These are phyloP conservation scores for Gavia stellata DNA, from an alignment of 2,113 vertebrate species.

Conservation along the genomic window DNA sequence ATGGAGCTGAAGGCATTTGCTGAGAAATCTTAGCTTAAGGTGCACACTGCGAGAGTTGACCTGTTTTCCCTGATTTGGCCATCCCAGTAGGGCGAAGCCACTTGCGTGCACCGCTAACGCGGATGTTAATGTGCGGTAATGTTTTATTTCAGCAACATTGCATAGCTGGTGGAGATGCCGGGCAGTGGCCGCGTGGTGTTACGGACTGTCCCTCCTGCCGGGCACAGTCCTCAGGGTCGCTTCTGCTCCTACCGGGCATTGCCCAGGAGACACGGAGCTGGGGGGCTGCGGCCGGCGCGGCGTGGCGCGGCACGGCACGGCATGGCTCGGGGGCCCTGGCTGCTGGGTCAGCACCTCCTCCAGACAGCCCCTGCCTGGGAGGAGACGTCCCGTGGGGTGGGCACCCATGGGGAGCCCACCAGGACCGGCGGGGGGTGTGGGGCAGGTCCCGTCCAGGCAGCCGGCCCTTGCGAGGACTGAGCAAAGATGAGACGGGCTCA, in stretches of 20 bases:
- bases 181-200: fast-evolving
- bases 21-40: background rate
- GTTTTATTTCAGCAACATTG: background rate
- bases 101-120: background rate
- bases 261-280: background rate
- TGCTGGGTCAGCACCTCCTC: background rate
- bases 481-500: background rate
- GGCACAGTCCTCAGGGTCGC: background rate
- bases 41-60: background rate
- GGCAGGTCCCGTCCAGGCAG: background rate
- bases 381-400: fast-evolving
- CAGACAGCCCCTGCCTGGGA: background rate
- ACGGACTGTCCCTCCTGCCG: background rate
- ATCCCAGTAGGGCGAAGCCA: background rate
- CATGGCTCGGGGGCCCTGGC: too few relatives aligned
- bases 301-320: background rate
- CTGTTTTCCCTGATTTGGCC: background rate
- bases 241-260: background rate
- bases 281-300: fast-evolving
- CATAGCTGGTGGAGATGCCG: background rate
- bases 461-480: background rate
- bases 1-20: background rate
- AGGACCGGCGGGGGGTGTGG: fast-evolving
- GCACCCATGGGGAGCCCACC: background rate
- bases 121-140: fast-evolving